A percentile compares a stretch with the other conserved stretches of the same genome.
Evolutionary conservation across 2,113 vertebrate species (phyloP).

Genomic region (Aspiorhynchus laticeps): DNA sequence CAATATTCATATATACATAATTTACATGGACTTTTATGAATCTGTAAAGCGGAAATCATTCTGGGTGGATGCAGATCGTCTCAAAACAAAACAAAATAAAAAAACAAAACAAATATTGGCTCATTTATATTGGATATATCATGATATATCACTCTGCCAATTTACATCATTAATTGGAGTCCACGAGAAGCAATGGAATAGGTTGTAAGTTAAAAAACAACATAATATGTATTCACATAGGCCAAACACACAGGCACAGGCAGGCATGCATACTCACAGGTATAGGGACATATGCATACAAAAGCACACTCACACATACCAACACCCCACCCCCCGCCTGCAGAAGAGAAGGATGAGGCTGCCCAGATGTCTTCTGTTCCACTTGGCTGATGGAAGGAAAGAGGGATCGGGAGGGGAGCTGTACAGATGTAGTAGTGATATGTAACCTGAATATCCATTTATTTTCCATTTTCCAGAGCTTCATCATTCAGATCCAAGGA

Average conservation of each 20-base stretch:
- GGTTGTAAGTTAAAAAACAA: neutral
- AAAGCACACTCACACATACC: neutral
- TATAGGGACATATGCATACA: neutral
- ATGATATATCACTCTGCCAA: neutral
- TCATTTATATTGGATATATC: too few relatives aligned
- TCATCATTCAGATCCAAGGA: slow-evolving; percentile 42
- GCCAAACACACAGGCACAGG: neutral
- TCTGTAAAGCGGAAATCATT: too few relatives aligned
- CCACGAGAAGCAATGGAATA: neutral
- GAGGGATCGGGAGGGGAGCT: neutral
- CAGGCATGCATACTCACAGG: neutral
- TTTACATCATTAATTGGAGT: neutral
- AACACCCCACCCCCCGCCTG: slow-evolving; percentile 19
- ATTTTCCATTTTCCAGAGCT: slow-evolving; percentile 21
- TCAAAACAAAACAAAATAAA: too few relatives aligned
- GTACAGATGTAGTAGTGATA: slow-evolving; percentile 34
- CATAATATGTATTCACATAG: neutral
- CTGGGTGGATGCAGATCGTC: too few relatives aligned
- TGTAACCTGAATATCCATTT: slow-evolving; percentile 43
- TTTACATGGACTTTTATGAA: too few relatives aligned
- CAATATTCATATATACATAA: too few relatives aligned
- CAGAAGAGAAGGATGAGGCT: neutral
- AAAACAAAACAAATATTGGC: too few relatives aligned
- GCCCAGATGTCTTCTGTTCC: slow-evolving; percentile 44
- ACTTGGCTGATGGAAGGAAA: slow-evolving; percentile 13